phyloP scores from a whole-genome alignment of 2,113 vertebrate species.

The Coptodon bakossiorum region DNA sequence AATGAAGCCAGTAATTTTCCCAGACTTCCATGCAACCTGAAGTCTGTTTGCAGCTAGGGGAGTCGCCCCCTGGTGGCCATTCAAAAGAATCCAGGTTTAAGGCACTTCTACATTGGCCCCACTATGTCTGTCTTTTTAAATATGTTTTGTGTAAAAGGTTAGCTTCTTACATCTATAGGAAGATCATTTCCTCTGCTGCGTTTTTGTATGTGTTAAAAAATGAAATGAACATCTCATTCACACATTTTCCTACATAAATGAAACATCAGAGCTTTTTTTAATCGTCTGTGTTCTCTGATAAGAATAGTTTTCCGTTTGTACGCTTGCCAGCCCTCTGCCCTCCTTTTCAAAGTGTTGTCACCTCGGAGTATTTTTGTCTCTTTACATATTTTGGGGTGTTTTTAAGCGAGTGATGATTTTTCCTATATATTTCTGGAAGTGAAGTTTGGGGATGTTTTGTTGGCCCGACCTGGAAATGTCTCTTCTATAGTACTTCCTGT shows the following conservation, averaged over 20 bases:
- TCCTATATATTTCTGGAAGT: constrained; percentile 16
- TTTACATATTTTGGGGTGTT: not conserved
- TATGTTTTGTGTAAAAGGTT: not conserved
- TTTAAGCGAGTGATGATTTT: not conserved
- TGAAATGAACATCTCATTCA: not conserved
- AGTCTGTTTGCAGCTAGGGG: not conserved
- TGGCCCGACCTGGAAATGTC: constrained; percentile 54
- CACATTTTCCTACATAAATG: not conserved
- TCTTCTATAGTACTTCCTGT: constrained; percentile 57
- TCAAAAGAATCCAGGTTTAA: not conserved
- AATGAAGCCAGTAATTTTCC: not conserved
- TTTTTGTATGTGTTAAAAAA: not conserved
- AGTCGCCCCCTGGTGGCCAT: not conserved
- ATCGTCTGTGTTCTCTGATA: not conserved
- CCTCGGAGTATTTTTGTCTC: not conserved
- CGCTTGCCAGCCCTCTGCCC: not conserved
- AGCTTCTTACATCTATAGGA: not conserved
- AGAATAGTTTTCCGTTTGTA: not conserved
- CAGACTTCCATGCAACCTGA: not conserved
- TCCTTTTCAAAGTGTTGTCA: not conserved
- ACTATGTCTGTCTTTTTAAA: not conserved
- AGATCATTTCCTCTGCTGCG: not conserved
- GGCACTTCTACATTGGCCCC: not conserved
- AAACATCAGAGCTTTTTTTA: not conserved
- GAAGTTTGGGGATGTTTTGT: constrained; percentile 39